Base-by-base conservation (phyloP, 2,797 vertebrate genomes). In the Sebastes kiyomatsui region DNA sequence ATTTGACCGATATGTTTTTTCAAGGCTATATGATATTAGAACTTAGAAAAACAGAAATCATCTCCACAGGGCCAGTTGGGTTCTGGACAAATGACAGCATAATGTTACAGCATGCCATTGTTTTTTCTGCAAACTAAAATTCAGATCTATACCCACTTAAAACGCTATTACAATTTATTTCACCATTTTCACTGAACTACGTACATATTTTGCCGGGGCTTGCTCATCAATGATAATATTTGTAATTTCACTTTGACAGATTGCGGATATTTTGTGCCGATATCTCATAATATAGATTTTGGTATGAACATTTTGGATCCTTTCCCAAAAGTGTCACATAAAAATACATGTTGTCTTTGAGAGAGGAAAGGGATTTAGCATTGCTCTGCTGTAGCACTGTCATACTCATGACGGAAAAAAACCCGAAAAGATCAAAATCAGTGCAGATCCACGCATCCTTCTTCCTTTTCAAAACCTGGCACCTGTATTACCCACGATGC, bases 91-190 rank as follows among this genome's bases (percentile, higher is more conserved):
- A 70, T 55, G 11, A 22, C 25, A 3, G 11, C 30, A 23, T 32
- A 33, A 49, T 67, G 56, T 52, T 35, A 28, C 42, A 52, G 66
- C 6, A 52, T 64, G 38, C 38, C 38, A 42, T 42, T 42, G 4
- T 12, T 42, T 42, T 38, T 25, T n/a, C 6, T 46, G 4, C n/a
- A 23, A 62, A 49, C 18, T 20, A 60, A 46, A 56, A 61, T 23
- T 66, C 7, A 18, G 6, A 64, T 65, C 30, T n/a, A 65, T 7
- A 56, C 20, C 5, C 0, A 75, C 10, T 27, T 32, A 6, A 66
- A 42, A 20, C 6, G n/a, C 5, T n/a, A 1, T 46, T 46, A 2
- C 0, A n/a, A 52, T 52, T 0, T 20, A 20, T 52, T 0, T 52
- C 46, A 52, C 14, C 49, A 52, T 52, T 52, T 52, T 52, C 49